Evolutionary conservation across 1,140 invertebrate genomes (phyloP).

Genomic region (Xylocopa sonorina): DNA sequence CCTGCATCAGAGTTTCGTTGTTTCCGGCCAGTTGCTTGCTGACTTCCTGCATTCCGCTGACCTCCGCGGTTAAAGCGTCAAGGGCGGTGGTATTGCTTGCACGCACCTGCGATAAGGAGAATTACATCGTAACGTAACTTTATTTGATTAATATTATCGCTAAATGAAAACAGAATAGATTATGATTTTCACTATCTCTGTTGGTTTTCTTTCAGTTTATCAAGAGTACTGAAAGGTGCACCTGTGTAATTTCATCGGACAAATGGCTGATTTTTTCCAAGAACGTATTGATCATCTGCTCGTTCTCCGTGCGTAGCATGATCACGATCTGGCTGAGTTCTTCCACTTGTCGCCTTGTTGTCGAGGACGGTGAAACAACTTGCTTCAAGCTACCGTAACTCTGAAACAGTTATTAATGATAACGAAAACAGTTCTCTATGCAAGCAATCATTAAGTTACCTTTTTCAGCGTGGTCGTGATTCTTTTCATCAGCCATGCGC

Average conservation of each 20-base stretch:
- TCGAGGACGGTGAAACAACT: not conserved
- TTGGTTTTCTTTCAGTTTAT: not conserved
- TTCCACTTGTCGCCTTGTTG: not conserved
- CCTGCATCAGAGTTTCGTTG: constrained; percentile 53
- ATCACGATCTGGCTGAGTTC: constrained; percentile 49
- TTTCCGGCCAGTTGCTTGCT: constrained; percentile 58
- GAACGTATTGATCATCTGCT: constrained; percentile 54
- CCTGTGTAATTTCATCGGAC: constrained; percentile 64
- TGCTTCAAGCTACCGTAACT: constrained; percentile 23
- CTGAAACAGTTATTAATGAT: constrained; percentile 39
- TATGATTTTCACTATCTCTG: not conserved
- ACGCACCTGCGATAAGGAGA: constrained; percentile 53
- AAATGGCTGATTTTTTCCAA: constrained; percentile 63
- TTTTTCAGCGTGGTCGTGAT: constrained; percentile 52
- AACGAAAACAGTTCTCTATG: not conserved
- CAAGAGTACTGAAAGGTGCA: not conserved
- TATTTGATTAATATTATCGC: no score
- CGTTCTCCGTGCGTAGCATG: constrained; percentile 57
- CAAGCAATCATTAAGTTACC: constrained; percentile 40
- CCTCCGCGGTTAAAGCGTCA: constrained; percentile 54
- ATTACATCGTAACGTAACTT: no score
- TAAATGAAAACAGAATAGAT: no score
- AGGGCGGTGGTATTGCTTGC: constrained; percentile 52
- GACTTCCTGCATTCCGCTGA: constrained; percentile 47
- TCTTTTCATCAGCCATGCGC: constrained; percentile 62